Evolutionary conservation across 2,797 vertebrate species (phyloP).

Genomic region (Lepus townsendii): DNA sequence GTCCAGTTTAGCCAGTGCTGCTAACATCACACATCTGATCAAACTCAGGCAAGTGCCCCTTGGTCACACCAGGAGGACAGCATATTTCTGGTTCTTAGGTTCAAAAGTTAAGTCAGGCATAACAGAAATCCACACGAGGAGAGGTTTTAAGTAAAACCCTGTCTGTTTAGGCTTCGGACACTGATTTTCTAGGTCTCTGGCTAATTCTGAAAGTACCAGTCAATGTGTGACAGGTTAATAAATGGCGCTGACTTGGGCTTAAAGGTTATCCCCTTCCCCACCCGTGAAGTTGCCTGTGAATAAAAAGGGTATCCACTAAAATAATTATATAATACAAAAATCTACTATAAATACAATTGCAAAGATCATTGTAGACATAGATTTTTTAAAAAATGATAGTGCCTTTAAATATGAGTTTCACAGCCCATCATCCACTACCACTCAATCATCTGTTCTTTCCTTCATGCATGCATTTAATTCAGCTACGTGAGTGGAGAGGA

Average conservation of each 20-base stretch:
- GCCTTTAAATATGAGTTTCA: conserved; percentile 22
- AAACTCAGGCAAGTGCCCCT: not conserved
- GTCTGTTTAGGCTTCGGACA: not conserved
- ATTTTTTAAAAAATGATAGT: conserved; percentile 6
- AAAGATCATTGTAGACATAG: conserved; percentile 14
- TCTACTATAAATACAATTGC: conserved; percentile 12
- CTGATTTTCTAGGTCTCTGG: not conserved
- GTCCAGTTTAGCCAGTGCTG: not conserved
- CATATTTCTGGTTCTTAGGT: not conserved
- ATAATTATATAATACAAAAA: conserved; percentile 34
- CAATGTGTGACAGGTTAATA: conserved; percentile 6
- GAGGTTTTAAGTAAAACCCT: not conserved
- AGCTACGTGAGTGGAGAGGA: not conserved
- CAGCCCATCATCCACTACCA: not conserved
- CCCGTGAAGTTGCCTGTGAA: not conserved
- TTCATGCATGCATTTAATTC: not conserved
- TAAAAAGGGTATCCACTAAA: not conserved
- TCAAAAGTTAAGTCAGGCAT: not conserved
- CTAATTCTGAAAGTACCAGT: conserved; percentile 7
- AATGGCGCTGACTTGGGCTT: not conserved
- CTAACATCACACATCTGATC: not conserved
- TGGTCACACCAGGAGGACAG: not conserved
- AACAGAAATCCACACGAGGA: not conserved
- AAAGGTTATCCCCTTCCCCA: not conserved
- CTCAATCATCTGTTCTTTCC: not conserved